A percentile compares a stretch with the other conserved stretches of the same genome.
Conservation (phyloP, 2,797 vertebrate genomes). For the Eupleurogrammus muticus region DNA sequence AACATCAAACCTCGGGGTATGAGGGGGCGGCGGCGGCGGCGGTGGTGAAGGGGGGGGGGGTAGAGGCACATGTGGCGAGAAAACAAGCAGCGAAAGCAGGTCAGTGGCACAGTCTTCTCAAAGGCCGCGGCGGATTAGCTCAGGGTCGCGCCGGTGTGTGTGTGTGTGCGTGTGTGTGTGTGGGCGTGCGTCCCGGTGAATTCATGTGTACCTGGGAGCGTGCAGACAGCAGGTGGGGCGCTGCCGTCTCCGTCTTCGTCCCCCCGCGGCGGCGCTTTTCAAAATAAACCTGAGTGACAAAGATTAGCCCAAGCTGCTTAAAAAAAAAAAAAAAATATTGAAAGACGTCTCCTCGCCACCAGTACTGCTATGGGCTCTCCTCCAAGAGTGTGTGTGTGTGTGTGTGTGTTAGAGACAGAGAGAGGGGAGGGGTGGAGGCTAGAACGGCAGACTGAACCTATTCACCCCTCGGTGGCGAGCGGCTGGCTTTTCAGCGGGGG, state of each 20-base stretch:
- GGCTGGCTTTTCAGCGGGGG: conserved; percentile 53
- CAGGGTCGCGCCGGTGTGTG: conserved; percentile 18
- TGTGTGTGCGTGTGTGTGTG: conserved; percentile 40
- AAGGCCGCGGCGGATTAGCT: conserved; percentile 59
- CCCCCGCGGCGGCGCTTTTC: conserved; percentile 61
- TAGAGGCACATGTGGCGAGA: background rate
- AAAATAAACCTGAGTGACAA: conserved; percentile 78
- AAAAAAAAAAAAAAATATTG: conserved; percentile 78
- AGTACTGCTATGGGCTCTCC: conserved; percentile 55
- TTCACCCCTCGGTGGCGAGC: conserved; percentile 65
- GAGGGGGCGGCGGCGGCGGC: no score
- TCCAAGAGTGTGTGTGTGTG: conserved; percentile 40
- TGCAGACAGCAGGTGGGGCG: conserved; percentile 48
- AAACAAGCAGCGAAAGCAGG: conserved; percentile 54
- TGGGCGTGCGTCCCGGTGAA: conserved; percentile 26
- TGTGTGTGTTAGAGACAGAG: background rate
- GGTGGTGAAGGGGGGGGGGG: background rate
- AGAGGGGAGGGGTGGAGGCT: conserved; percentile 56
- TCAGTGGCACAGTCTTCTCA: conserved; percentile 60
- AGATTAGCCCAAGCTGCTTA: conserved; percentile 80
- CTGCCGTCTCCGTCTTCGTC: conserved; percentile 60
- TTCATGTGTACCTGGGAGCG: conserved; percentile 5
- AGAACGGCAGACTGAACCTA: conserved; percentile 66
- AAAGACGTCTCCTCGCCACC: conserved; percentile 65
- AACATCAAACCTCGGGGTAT: conserved; percentile 22